phyloP scores from a whole-genome alignment of 1,140 invertebrate genomes.

The Danaus melanippus region DNA sequence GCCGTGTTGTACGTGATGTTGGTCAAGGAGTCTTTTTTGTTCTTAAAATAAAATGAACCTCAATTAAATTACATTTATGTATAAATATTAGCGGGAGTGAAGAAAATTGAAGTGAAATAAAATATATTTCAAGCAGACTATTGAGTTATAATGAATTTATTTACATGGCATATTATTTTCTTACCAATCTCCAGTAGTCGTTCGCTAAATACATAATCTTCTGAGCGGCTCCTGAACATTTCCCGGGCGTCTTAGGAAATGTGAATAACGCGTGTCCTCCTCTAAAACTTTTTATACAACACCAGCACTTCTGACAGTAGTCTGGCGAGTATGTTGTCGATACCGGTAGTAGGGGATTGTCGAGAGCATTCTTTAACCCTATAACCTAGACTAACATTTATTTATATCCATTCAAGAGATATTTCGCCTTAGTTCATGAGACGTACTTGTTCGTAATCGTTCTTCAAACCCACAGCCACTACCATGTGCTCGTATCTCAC shows the following conservation, averaged over 20 bases:
- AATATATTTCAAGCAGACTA: too few relatives aligned
- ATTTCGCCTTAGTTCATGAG: constrained; percentile 1
- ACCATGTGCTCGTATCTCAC: constrained; percentile 88
- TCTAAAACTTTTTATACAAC: constrained; percentile 79
- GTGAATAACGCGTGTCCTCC: constrained; percentile 93
- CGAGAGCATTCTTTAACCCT: constrained; percentile 84
- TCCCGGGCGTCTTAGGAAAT: constrained; percentile 89
- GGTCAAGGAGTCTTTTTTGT: constrained; percentile 78
- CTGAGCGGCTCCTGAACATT: constrained; percentile 97
- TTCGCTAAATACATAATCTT: constrained; percentile 96
- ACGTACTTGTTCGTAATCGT: constrained; percentile 85
- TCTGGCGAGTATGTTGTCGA: constrained; percentile 91
- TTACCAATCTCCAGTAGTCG: constrained; percentile 86
- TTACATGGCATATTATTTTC: neutral
- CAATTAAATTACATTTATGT: too few relatives aligned
- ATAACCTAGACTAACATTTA: constrained; percentile 77
- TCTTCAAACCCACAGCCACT: constrained; percentile 85
- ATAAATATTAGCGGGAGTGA: too few relatives aligned
- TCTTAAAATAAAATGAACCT: constrained; percentile 64
- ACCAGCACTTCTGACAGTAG: constrained; percentile 86
- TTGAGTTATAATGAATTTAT: too few relatives aligned
- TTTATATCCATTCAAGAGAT: neutral
- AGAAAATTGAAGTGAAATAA: too few relatives aligned
- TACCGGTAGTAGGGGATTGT: constrained; percentile 77
- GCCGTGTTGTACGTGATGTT: constrained; percentile 89